A percentile compares a stretch with the other conserved stretches of the same genome.
Conservation (phyloP, 2,113 vertebrate genomes). For the Sus scrofa region T2T-Sscrofa CM000814.6:115718001-115718500, state of each 20-base stretch:
- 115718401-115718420: not conserved
- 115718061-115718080: not conserved
- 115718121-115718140: not conserved
- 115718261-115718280: not conserved
- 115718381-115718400: not conserved
- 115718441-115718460: not conserved
- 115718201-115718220: not conserved
- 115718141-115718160: not conserved
- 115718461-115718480: not conserved
- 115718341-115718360: not conserved
- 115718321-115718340: not conserved
- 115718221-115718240: not conserved
- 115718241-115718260: slow-evolving; percentile 31
- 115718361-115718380: slow-evolving; percentile 22
- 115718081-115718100: not conserved
- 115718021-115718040: not conserved
- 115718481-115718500: not conserved
- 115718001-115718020: not conserved
- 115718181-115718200: not conserved
- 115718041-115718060: not conserved
- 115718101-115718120: not conserved
- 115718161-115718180: not conserved
- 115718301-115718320: not conserved
- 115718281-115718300: not conserved
- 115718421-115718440: not conserved